Percentiles rank a stretch among this genome's conserved stretches.
Evolutionary conservation across 2,797 vertebrate species (phyloP).

Genomic region (Pseudochromis fuscus): DNA sequence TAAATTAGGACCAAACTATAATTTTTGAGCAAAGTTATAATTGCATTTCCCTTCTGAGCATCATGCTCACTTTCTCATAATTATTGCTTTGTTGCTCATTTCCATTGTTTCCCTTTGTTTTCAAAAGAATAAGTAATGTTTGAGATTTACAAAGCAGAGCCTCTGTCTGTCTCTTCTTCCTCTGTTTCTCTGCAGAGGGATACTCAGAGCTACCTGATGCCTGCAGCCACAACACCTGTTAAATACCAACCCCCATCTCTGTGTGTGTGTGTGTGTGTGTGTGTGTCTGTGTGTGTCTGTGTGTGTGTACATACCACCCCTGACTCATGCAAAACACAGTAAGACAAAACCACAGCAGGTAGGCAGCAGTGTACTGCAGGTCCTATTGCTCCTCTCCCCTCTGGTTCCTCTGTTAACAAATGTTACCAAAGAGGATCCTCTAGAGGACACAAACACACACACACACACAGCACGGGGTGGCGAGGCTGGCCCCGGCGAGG

Average conservation of each 20-base stretch:
- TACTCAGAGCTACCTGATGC: constrained; percentile 25
- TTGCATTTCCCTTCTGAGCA: no score
- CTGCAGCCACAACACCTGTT: constrained; percentile 60
- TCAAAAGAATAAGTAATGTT: neutral
- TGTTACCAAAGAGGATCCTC: constrained; percentile 26
- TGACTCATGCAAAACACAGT: constrained; percentile 40
- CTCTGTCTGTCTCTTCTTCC: neutral
- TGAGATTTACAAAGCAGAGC: neutral
- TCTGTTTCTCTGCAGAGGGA: constrained; percentile 1
- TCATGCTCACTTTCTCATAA: neutral
- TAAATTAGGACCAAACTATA: no score
- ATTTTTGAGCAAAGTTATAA: no score
- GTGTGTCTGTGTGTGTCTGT: constrained; percentile 8
- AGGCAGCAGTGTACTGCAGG: constrained; percentile 10
- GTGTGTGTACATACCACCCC: constrained; percentile 21
- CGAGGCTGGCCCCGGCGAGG: neutral
- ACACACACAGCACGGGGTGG: constrained; percentile 3
- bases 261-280: constrained; percentile 22
- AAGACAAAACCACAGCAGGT: constrained; percentile 48
- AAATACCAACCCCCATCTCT: constrained; percentile 31
- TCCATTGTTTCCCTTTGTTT: neutral
- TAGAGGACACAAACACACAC: constrained; percentile 20
- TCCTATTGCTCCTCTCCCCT: constrained; percentile 2
- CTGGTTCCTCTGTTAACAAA: constrained; percentile 21
- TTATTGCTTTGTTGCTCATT: neutral